Conservation (phyloP, 2,797 vertebrate species). For the Fundulus diaphanus region DNA sequence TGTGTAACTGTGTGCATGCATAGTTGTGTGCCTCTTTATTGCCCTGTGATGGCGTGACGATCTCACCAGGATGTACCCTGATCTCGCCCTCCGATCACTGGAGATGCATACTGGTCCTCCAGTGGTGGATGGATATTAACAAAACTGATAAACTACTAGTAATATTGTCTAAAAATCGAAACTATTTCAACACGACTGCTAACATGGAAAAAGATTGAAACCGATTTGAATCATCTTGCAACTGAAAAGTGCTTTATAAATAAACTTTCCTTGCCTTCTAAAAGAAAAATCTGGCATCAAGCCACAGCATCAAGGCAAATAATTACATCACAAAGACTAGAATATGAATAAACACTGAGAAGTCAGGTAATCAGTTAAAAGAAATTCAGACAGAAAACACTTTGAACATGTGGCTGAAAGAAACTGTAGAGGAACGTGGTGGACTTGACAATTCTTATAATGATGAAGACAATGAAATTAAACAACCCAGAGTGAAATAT, state of each 20-base stretch:
- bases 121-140: not conserved
- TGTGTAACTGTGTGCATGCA: not conserved
- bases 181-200: not conserved
- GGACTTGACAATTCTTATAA: not conserved
- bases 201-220: not conserved
- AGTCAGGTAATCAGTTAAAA: not conserved
- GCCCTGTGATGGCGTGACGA: not conserved
- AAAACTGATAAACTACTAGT: not conserved
- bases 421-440: not conserved
- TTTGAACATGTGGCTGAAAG: not conserved
- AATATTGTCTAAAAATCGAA: not conserved
- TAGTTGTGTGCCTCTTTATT: not conserved
- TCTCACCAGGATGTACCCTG: not conserved
- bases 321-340: not conserved
- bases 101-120: not conserved
- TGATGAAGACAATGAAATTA: not conserved
- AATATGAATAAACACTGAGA: not conserved
- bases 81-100: not conserved
- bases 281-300: not conserved
- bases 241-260: too few relatives aligned
- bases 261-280: too few relatives aligned
- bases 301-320: not conserved
- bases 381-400: not conserved
- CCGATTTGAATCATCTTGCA: too few relatives aligned
- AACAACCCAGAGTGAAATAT: not conserved